These are phyloP conservation scores for Stratiomys singularior DNA, from an alignment of 2,888 invertebrate genomes.

Conservation along the genomic window DNA sequence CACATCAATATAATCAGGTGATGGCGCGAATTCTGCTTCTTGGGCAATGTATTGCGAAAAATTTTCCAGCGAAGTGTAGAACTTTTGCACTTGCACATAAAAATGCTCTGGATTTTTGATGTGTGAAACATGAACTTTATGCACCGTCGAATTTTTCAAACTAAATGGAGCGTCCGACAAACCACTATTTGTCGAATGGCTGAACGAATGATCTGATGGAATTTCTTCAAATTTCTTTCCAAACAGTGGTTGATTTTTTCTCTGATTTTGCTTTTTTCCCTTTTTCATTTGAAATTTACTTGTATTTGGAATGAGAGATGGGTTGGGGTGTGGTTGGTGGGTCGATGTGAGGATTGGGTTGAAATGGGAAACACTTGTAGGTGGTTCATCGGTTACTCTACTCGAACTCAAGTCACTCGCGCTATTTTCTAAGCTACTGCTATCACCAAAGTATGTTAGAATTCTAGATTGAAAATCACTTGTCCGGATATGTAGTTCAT, in stretches of 20 bases:
- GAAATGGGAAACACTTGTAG: neutral
- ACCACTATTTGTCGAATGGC: too few relatives aligned
- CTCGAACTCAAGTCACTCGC: too few relatives aligned
- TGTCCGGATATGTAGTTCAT: slow-evolving; percentile 25
- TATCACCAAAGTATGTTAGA: slow-evolving; percentile 45
- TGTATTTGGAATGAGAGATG: neutral
- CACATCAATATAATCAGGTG: slow-evolving; percentile 57
- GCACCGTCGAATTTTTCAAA: slow-evolving; percentile 2
- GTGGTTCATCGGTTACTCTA: too few relatives aligned
- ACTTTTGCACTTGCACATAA: slow-evolving; percentile 65
- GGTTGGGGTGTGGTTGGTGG: neutral
- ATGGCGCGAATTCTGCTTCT: slow-evolving; percentile 52
- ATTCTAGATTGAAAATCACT: slow-evolving; percentile 18
- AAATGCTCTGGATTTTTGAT: slow-evolving; percentile 70
- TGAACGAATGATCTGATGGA: neutral
- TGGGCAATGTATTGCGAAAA: slow-evolving; percentile 51
- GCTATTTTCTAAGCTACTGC: neutral
- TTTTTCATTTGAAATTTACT: neutral
- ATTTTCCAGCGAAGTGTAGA: neutral
- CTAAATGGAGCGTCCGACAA: neutral
- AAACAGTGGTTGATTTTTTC: neutral
- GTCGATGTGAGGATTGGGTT: too few relatives aligned
- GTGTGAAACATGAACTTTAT: slow-evolving; percentile 69
- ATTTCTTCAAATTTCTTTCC: neutral
- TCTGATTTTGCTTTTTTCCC: neutral